Conservation (phyloP, 2,888 invertebrate genomes). For the Cataglyphis altisquamis region DNA sequence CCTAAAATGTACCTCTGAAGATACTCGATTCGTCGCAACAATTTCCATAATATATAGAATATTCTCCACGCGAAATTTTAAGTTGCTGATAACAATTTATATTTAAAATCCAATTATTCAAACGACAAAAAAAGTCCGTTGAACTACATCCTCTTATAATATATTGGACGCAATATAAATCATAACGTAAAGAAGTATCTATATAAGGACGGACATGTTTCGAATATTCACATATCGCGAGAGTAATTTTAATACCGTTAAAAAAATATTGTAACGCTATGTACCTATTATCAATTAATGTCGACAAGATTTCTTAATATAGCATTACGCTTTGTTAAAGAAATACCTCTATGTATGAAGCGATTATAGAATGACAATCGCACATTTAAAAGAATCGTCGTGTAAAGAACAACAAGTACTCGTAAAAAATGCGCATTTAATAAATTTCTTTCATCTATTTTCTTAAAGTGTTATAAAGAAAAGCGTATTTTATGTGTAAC, state of each 20-base stretch:
- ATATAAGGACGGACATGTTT: conserved; percentile 1
- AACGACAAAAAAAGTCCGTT: not conserved
- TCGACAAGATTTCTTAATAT: conserved; percentile 32
- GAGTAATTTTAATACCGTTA: conserved; percentile 26
- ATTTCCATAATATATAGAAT: conserved; percentile 3
- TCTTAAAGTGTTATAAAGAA: conserved; percentile 12
- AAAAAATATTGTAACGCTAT: not conserved
- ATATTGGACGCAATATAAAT: not conserved
- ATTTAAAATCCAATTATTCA: conserved; percentile 38
- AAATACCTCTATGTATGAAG: not conserved
- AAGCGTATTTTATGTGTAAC: conserved; percentile 53
- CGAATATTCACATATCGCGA: conserved; percentile 5
- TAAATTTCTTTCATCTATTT: not conserved
- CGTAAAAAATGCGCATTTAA: not conserved
- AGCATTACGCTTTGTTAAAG: conserved; percentile 28
- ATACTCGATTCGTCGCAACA: conserved; percentile 25
- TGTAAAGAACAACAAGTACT: not conserved
- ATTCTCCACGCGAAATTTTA: conserved; percentile 24
- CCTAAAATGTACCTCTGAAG: conserved; percentile 4
- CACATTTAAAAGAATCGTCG: not conserved
- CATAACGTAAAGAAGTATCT: not conserved
- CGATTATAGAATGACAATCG: not conserved
- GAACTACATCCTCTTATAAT: not conserved
- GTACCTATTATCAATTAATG: conserved; percentile 37
- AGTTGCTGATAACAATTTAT: conserved; percentile 20